A percentile compares a stretch with the other conserved stretches of the same genome.
phyloP scores from a whole-genome alignment of 2,888 invertebrate species.

The Neoitamus cyanurus region DNA sequence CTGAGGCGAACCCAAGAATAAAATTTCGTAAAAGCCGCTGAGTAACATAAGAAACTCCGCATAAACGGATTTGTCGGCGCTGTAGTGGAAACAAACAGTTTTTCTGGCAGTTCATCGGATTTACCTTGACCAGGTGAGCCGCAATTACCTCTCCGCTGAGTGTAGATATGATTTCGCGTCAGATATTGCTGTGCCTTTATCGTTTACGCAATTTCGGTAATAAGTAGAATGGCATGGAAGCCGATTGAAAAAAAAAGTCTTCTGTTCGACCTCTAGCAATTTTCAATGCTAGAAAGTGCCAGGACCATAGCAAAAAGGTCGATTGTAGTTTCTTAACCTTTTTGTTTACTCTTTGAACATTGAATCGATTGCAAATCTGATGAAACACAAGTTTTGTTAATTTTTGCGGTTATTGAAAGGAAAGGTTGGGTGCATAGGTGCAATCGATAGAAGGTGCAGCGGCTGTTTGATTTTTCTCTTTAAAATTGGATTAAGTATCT shows the following conservation, averaged over 20 bases:
- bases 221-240: constrained; percentile 10
- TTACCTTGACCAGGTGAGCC: constrained; percentile 36
- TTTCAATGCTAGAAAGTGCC: constrained; percentile 11
- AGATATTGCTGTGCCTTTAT: neutral
- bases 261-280: neutral
- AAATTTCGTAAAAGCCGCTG: neutral
- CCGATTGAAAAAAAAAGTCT: constrained; percentile 8
- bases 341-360: constrained; percentile 17
- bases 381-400: neutral
- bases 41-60: constrained; percentile 18
- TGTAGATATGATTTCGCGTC: neutral
- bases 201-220: constrained; percentile 25
- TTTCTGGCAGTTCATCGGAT: neutral
- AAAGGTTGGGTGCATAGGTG: too few relatives aligned
- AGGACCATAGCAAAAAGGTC: neutral
- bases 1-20: neutral
- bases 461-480: too few relatives aligned
- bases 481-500: too few relatives aligned
- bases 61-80: neutral
- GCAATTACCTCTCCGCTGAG: neutral
- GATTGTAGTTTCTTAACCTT: constrained; percentile 21
- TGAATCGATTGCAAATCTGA: neutral
- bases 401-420: neutral
- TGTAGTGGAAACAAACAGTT: neutral
- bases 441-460: too few relatives aligned